Conservation (phyloP, 2,113 vertebrate genomes). For the Gambusia holbrooki region DNA sequence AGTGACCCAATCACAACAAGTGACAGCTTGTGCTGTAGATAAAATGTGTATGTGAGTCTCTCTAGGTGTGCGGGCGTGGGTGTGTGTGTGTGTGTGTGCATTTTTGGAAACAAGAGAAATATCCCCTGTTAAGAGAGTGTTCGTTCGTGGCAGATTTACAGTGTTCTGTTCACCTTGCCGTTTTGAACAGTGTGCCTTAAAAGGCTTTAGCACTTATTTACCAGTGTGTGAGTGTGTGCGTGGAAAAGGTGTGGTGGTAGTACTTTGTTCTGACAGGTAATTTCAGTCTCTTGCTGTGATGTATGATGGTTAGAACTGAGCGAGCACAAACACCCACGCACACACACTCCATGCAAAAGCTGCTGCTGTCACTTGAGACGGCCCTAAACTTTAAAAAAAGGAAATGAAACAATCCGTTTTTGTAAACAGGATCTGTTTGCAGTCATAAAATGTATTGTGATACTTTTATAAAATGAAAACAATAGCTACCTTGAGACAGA, state of each 20-base stretch:
- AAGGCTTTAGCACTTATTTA: constrained; percentile 70
- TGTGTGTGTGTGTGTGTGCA: background rate
- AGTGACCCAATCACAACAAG: constrained; percentile 49
- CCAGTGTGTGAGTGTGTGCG: constrained; percentile 35
- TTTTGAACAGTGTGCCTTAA: constrained; percentile 62
- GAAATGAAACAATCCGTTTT: too few relatives aligned
- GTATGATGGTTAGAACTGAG: constrained; percentile 54
- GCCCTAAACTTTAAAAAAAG: background rate
- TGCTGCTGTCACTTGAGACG: background rate
- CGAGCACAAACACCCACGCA: constrained; percentile 11
- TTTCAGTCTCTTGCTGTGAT: constrained; percentile 58
- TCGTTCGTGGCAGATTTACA: constrained; percentile 68
- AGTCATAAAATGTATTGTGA: too few relatives aligned
- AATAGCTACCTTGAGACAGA: too few relatives aligned
- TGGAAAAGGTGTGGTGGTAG: constrained; percentile 17
- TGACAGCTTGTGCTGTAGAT: constrained; percentile 49
- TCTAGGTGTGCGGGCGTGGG: background rate
- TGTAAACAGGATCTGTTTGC: too few relatives aligned
- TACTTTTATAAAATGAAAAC: too few relatives aligned
- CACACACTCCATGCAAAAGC: constrained; percentile 14
- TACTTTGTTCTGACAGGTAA: constrained; percentile 69
- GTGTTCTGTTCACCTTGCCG: constrained; percentile 57
- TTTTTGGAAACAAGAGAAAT: constrained; percentile 52
- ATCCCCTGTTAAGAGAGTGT: constrained; percentile 43
- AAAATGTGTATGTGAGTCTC: constrained; percentile 23